phyloP scores from a whole-genome alignment of 2,797 vertebrate species.

The Sebastes baramenuke region DNA sequence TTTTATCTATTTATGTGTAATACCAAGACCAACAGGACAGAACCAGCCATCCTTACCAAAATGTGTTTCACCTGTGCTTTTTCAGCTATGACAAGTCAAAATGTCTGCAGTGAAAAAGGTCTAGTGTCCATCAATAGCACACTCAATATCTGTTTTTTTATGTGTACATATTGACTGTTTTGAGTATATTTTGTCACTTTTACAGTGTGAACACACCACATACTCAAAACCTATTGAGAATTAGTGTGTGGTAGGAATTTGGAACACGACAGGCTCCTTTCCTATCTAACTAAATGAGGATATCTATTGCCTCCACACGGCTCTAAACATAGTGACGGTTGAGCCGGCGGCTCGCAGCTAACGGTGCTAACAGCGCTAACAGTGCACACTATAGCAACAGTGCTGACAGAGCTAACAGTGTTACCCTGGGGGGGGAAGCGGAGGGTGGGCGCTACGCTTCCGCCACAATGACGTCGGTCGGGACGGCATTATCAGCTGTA shows the following conservation, averaged over 20 bases:
- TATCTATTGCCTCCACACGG: too few species aligned
- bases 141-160: too few species aligned
- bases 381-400: too few species aligned
- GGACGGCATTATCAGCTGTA: too few species aligned
- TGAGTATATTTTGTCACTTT: background rate
- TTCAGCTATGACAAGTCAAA: background rate
- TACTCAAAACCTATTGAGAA: background rate
- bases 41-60: background rate
- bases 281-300: background rate
- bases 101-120: background rate
- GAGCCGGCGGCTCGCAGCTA: too few species aligned
- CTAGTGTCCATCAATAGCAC: background rate
- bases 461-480: too few species aligned
- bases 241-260: background rate
- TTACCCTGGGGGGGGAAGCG: too few species aligned
- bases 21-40: background rate
- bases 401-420: too few species aligned
- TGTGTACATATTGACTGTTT: background rate
- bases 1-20: background rate
- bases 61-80: background rate
- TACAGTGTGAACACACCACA: background rate
- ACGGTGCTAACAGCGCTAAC: too few species aligned
- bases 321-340: too few species aligned
- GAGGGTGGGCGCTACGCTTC: too few species aligned
- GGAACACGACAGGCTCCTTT: background rate